Conservation (phyloP, 2,797 vertebrate genomes). For the Myiothlypis chrysogaster region DNA sequence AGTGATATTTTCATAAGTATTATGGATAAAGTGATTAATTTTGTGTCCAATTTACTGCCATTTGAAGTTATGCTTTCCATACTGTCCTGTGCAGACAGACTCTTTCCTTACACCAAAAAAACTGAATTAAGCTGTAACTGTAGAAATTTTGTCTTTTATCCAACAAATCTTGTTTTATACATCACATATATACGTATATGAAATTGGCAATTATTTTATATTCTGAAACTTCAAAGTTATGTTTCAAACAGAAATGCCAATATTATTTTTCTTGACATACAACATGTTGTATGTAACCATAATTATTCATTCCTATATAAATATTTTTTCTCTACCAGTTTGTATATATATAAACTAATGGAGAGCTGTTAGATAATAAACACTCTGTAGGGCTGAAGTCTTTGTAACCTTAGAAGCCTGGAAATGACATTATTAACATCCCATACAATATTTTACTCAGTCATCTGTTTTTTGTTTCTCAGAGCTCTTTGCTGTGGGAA, state of each 20-base stretch:
- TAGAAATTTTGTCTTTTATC: background rate
- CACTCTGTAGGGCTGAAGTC: background rate
- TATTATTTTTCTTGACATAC: background rate
- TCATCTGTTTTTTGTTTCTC: background rate
- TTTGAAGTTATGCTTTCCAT: background rate
- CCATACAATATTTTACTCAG: background rate
- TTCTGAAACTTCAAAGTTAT: background rate
- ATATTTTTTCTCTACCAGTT: background rate
- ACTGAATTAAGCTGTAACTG: background rate
- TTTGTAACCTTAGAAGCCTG: background rate
- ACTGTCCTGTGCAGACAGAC: background rate
- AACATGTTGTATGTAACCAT: background rate
- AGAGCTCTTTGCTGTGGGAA: rapidly evolving
- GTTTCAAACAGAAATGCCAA: background rate
- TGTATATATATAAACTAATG: background rate
- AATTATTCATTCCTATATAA: background rate
- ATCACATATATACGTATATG: rapidly evolving
- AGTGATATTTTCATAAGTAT: background rate
- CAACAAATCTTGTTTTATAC: background rate
- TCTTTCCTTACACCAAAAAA: background rate
- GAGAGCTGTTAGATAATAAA: background rate
- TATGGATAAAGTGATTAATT: background rate
- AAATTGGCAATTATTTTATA: background rate
- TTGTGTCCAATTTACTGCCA: background rate
- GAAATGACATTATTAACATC: background rate